These are phyloP conservation scores for Ciconia nigra DNA, from an alignment of 2,797 vertebrate genomes.

Conservation along the genomic window DNA sequence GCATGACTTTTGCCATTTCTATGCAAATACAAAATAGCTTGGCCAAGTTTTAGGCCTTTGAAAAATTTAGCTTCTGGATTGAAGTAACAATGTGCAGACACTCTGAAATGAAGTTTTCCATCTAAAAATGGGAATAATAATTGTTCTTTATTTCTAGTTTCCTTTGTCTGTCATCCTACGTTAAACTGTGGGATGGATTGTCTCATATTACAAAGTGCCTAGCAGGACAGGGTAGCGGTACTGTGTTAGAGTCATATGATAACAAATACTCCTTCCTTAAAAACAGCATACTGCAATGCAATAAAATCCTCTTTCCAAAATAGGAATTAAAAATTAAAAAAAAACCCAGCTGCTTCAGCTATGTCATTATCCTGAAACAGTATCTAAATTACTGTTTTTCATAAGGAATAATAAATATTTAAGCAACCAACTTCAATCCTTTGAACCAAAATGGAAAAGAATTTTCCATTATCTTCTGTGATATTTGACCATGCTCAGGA, in stretches of 20 bases:
- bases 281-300: background rate
- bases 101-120: background rate
- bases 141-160: background rate
- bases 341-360: background rate
- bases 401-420: background rate
- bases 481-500: background rate
- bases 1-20: background rate
- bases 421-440: background rate
- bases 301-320: background rate
- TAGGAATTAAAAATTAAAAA: background rate
- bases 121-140: background rate
- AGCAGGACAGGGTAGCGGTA: background rate
- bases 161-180: background rate
- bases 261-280: background rate
- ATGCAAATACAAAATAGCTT: background rate
- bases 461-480: background rate
- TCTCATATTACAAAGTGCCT: background rate
- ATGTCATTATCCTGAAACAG: background rate
- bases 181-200: background rate
- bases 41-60: background rate
- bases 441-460: background rate
- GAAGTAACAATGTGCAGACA: background rate
- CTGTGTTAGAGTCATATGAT: background rate
- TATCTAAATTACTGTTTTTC: background rate
- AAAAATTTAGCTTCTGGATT: background rate